phyloP scores from a whole-genome alignment of 2,888 invertebrate species.

The Torymus auratus region DNA sequence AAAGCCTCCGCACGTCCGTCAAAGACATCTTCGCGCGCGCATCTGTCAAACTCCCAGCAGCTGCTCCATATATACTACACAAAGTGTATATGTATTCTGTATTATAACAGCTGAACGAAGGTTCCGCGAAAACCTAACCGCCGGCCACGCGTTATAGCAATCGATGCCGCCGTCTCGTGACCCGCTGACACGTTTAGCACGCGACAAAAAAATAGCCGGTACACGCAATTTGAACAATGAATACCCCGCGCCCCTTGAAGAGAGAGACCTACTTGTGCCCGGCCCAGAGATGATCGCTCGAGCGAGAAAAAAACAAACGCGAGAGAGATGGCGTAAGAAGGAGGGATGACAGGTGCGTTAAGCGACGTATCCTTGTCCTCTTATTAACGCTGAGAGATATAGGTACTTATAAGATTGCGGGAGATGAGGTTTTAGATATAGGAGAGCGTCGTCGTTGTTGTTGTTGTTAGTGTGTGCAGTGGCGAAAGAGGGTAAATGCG shows the following conservation, averaged over 20 bases:
- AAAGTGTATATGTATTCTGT: too few relatives aligned
- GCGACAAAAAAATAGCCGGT: neutral
- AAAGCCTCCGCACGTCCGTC: too few relatives aligned
- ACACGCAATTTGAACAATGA: conserved; percentile 24
- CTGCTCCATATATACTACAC: too few relatives aligned
- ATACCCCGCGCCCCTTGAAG: neutral
- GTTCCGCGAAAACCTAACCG: too few relatives aligned
- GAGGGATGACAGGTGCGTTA: neutral
- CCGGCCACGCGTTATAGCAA: neutral
- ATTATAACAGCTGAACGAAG: too few relatives aligned
- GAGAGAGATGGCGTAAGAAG: conserved; percentile 12
- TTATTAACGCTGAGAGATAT: neutral
- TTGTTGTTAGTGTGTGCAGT: too few relatives aligned
- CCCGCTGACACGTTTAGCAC: conserved; percentile 29
- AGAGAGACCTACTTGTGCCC: conserved; percentile 23
- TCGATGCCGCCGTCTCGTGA: conserved; percentile 16
- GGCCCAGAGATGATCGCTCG: conserved; percentile 1
- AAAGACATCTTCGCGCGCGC: too few relatives aligned
- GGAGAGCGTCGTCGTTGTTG: too few relatives aligned
- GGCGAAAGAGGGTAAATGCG: too few relatives aligned
- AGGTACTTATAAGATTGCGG: too few relatives aligned
- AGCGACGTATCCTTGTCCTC: conserved; percentile 13
- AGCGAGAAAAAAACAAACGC: conserved; percentile 2
- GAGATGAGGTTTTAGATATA: too few relatives aligned
- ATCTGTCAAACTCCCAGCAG: too few relatives aligned